Base-by-base conservation (phyloP, 2,113 vertebrate genomes). In the Poeciliopsis turrubarensis region DNA sequence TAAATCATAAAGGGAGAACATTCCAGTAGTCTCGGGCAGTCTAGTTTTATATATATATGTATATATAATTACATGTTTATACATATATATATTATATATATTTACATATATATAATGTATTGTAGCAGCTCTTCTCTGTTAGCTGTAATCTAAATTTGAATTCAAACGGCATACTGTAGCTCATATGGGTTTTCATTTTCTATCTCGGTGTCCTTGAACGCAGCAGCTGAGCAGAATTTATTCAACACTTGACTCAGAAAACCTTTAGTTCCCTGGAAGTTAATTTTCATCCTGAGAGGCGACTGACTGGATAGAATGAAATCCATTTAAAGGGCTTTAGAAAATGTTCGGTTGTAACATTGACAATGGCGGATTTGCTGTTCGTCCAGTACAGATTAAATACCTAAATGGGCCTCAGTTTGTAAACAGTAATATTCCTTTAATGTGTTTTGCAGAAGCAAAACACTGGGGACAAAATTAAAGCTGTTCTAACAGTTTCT, bases 291-390 rank as follows among this genome's bases (percentile, higher is more conserved):
- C 15, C 12, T 31, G 41, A 61, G 80, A 62, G 26, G 27, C 3
- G 0, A 7, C 34, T 65, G 51, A 37, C 62, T 65, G 61, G 22
- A 68, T 60, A 73, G 54, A 22, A 63, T 31, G 27, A 65, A 74
- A 81, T 81, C 60, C 67, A 41, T 74, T 72, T 77, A 13, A 54
- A 71, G 65, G 60, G 66, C 66, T 84, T 69, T n/a, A 51, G 65
- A 75, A 74, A 86, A 69, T 26, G 12, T 30, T 61, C 68, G 34
- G 65, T 65, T 44, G 65, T 29, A 71, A 62, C 14, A 63, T 70
- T 75, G 30, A 54, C 17, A 76, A 68, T 65, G 7, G 9, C 22
- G 32, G 34, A 67, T 77, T 72, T 73, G 41, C 30, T 11, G 26
- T 65, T 30, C 61, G 51, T 71, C 70, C 41, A 60, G 3, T 73